Conservation (phyloP, 1,140 invertebrate genomes). For the Macrobrachium rosenbergii region DNA sequence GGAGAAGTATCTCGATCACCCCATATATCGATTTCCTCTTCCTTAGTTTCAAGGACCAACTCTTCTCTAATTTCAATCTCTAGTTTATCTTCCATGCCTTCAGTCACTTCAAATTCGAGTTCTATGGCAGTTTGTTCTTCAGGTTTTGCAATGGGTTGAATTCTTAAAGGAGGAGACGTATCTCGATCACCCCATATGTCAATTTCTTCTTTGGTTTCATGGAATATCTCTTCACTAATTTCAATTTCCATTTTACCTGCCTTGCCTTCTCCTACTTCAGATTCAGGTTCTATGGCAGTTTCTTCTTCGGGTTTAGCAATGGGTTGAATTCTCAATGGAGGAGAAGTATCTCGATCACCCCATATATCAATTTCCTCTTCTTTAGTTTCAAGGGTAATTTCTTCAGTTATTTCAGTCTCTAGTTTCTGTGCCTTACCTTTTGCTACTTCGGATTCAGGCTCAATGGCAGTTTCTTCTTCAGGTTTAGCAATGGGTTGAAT, state of each 20-base stretch:
- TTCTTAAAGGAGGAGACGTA: background rate
- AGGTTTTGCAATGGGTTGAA: background rate
- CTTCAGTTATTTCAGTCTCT: background rate
- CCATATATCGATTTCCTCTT: slow-evolving; percentile 37
- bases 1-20: slow-evolving; percentile 25
- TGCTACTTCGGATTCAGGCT: background rate
- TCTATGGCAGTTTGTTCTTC: background rate
- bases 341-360: slow-evolving; percentile 8
- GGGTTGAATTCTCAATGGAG: background rate
- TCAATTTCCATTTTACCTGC: background rate
- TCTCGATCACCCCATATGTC: background rate
- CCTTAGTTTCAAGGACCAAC: slow-evolving; percentile 2
- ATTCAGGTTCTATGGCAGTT: background rate
- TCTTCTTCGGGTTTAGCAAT: background rate
- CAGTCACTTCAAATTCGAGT: background rate
- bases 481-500: too few species aligned
- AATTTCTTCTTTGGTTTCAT: background rate
- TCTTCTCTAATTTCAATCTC: background rate
- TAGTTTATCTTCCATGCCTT: background rate
- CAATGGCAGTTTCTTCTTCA: background rate
- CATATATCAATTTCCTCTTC: slow-evolving; percentile 30
- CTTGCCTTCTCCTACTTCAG: background rate
- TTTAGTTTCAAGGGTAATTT: background rate
- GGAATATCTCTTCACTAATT: background rate
- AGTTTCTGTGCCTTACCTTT: background rate